A percentile compares a stretch with the other conserved stretches of the same genome.
phyloP scores from a whole-genome alignment of 1,140 invertebrate species.

The Homarus americanus region DNA sequence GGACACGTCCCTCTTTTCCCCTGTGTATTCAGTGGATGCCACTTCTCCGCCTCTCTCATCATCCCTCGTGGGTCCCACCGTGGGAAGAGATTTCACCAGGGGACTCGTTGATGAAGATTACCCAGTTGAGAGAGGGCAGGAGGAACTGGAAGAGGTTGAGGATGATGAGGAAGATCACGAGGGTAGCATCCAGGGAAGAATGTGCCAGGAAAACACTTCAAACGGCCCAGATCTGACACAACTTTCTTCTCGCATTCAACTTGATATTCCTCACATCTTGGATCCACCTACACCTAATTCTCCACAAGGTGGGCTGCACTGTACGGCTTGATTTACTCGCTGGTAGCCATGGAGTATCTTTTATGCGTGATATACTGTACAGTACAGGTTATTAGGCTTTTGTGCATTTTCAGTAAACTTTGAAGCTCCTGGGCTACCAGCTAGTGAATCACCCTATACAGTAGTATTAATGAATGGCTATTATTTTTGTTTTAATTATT shows the following conservation, averaged over 20 bases:
- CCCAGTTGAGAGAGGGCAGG: slow-evolving; percentile 46
- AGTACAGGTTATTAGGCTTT: too few species aligned
- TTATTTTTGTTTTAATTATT: too few species aligned
- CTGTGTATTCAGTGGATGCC: slow-evolving; percentile 59
- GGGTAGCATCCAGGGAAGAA: slow-evolving; percentile 3
- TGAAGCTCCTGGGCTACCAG: too few species aligned
- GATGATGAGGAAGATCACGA: slow-evolving; percentile 56
- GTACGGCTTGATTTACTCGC: too few species aligned
- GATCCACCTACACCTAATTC: slow-evolving; percentile 40
- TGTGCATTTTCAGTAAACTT: too few species aligned
- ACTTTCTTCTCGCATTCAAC: slow-evolving; percentile 60
- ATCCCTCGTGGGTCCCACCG: slow-evolving; percentile 11
- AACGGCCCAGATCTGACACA: slow-evolving; percentile 47
- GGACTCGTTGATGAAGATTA: slow-evolving; percentile 33
- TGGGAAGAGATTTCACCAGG: slow-evolving; percentile 24
- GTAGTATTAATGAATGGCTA: too few species aligned
- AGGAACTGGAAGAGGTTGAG: slow-evolving; percentile 46
- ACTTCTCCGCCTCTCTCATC: slow-evolving; percentile 41
- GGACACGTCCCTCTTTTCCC: slow-evolving; percentile 65
- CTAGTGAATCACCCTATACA: too few species aligned
- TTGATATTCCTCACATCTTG: slow-evolving; percentile 68
- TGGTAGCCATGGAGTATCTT: too few species aligned
- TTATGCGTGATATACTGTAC: too few species aligned
- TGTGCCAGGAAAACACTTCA: not conserved
- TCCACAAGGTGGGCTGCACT: not conserved